Evolutionary conservation across 2,797 vertebrate species (phyloP).

Genomic region (Lepilemur septentrionalis): DNA sequence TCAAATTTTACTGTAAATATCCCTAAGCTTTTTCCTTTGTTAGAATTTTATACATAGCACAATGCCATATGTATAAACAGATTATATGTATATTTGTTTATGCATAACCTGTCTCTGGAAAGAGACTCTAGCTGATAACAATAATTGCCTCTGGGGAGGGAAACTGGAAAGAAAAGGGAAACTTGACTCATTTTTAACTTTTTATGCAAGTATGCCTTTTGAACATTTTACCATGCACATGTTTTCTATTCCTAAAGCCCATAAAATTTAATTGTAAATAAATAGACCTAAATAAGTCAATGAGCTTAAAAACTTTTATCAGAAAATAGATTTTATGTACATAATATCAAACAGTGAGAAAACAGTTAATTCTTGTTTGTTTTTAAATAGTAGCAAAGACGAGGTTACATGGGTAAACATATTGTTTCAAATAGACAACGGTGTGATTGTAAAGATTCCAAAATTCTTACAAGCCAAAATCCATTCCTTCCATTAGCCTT

Average conservation of each 20-base stretch:
- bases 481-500: background rate
- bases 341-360: background rate
- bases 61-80: background rate
- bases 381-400: background rate
- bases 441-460: background rate
- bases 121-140: background rate
- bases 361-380: background rate
- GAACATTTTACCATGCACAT: background rate
- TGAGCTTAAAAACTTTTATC: background rate
- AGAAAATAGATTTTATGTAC: background rate
- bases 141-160: background rate
- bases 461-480: background rate
- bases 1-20: background rate
- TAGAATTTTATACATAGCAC: background rate
- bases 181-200: background rate
- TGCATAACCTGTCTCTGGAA: background rate
- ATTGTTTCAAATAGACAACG: background rate
- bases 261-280: constrained; percentile 1
- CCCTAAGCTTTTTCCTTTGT: background rate
- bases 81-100: background rate
- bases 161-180: background rate
- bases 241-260: background rate
- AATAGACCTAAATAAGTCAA: background rate
- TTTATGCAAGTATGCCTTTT: background rate
- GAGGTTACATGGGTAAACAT: background rate